Conservation (phyloP, 2,113 vertebrate species). For the Hiodon tergisus region DNA sequence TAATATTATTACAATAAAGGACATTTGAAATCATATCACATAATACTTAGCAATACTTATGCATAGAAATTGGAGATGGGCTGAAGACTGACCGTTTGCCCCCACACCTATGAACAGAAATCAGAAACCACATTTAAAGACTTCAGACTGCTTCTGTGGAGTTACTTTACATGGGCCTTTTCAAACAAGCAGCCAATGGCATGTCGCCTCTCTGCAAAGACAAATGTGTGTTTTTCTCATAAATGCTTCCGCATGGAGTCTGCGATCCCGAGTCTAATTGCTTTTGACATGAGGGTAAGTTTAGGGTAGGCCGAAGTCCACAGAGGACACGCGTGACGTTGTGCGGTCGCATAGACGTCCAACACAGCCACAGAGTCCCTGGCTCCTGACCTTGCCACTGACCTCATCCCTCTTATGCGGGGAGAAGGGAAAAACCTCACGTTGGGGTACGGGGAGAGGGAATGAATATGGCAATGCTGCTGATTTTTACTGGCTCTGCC, state of each 20-base stretch:
- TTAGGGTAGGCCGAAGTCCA: background rate
- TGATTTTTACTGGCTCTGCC: background rate
- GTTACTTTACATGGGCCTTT: background rate
- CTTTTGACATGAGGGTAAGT: background rate
- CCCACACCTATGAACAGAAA: background rate
- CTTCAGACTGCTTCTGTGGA: background rate
- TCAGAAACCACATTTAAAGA: background rate
- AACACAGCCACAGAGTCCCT: constrained; percentile 5
- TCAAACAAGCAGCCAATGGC: background rate
- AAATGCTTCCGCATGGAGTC: background rate
- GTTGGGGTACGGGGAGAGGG: background rate
- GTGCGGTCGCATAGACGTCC: constrained; percentile 2
- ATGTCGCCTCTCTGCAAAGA: constrained; percentile 1
- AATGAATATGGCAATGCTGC: background rate
- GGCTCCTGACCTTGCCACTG: background rate
- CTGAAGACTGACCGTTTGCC: background rate
- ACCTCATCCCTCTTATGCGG: constrained; percentile 5
- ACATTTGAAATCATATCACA: no score
- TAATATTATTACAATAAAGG: no score
- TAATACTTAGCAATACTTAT: no score
- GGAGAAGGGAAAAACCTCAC: background rate
- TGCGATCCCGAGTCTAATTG: background rate
- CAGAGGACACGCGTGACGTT: background rate
- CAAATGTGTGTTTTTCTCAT: background rate
- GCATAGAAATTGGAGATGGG: no score